Base-by-base conservation (phyloP, 2,797 vertebrate species). In the Poeciliopsis presidionis region DNA sequence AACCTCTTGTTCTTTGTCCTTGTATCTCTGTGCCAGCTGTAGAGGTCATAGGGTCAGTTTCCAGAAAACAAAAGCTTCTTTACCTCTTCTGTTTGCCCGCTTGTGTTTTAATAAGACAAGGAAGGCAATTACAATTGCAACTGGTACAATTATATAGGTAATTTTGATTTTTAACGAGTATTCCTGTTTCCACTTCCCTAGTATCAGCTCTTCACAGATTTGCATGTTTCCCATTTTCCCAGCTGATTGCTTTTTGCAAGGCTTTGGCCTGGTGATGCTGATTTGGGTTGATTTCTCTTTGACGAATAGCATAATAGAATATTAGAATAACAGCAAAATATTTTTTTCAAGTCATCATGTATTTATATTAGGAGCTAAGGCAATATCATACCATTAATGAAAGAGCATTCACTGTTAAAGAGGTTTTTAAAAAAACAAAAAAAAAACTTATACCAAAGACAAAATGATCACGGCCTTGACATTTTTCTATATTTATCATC, bases 1-100 rank as follows among this genome's bases (percentile, higher is more conserved):
- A 77, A 70, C 83, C 78, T 77, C 80, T 88, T 82, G 49, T 81
- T 36, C 77, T 78, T 71, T 73, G 41, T 78, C 30, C 30, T 53
- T 77, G 65, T 85, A 78, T 84, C 67, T 84, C 77, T 25, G 72
- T 25, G 78, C 79, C 87, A 91, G 84, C 87, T 91, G 85, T 80
- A 80, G 53, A 69, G 45, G 82, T 63, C 0, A 47, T 2, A 39
- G 49, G 75, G 55, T 80, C 53, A 69, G 70, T 55, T 30, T 75
- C 59, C 79, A 72, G 63, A 75, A 67, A 81, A 61, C 57, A 82
- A 81, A 84, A 79, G 83, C 75, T n/a, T 79, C 69, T 65, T 73
- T 80, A 7, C 72, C 57, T 53, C 75, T 51, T 33, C 63, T 71
- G 51, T 84, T 53, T 82, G 77, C 79, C 74, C 67, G 49, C 11